phyloP scores from a whole-genome alignment of 1,140 invertebrate genomes.

The Pseudomyrmex pallidus region DNA sequence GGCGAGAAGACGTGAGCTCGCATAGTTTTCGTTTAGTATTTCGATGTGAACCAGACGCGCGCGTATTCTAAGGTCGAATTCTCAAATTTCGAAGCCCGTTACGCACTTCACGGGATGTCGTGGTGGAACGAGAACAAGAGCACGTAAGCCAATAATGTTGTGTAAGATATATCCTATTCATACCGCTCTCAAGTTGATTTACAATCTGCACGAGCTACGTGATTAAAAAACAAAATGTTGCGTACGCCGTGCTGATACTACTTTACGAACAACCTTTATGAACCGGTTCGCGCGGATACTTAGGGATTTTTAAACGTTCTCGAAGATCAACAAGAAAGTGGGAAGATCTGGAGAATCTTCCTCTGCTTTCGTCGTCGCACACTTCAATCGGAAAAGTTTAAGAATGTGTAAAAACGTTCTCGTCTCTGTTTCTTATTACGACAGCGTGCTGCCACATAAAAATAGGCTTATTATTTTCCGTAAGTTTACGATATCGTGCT shows the following conservation, averaged over 20 bases:
- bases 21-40: conserved; percentile 50
- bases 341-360: neutral
- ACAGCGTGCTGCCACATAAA: too few relatives aligned
- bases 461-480: too few relatives aligned
- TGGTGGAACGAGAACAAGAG: neutral
- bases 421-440: too few relatives aligned
- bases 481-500: too few relatives aligned
- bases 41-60: conserved; percentile 47
- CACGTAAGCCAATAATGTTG: neutral
- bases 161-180: conserved; percentile 16
- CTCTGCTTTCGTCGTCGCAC: too few relatives aligned
- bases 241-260: neutral
- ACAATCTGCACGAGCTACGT: neutral
- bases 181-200: neutral
- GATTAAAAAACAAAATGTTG: conserved; percentile 14
- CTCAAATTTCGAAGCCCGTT: neutral
- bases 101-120: conserved; percentile 3
- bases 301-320: neutral
- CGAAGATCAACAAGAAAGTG: too few relatives aligned
- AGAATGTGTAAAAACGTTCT: too few relatives aligned
- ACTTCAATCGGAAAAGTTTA: too few relatives aligned
- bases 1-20: conserved; percentile 25
- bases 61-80: conserved; percentile 6
- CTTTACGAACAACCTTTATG: conserved; percentile 3
- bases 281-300: neutral